Evolutionary conservation across 2,888 invertebrate genomes (phyloP).

Genomic region (Drosophila hamatofila): DNA sequence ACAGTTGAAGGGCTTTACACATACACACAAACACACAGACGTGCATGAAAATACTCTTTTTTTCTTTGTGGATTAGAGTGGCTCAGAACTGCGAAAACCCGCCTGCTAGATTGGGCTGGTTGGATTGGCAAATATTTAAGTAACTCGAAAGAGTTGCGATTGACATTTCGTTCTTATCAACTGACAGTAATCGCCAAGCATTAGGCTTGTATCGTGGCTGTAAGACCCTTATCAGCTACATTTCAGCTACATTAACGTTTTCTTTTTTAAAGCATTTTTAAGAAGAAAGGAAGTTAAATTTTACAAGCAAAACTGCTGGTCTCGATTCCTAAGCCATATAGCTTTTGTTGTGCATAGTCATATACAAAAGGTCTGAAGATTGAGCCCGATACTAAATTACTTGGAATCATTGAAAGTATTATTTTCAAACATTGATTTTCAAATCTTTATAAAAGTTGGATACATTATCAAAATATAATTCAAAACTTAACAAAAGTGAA

Average conservation of each 20-base stretch:
- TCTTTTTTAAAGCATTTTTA: not conserved
- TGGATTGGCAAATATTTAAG: conserved; percentile 35
- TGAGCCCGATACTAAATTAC: not conserved
- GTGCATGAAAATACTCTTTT: conserved; percentile 23
- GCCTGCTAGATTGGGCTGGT: not conserved
- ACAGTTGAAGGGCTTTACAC: conserved; percentile 66
- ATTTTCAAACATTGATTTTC: no score
- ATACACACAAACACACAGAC: conserved; percentile 17
- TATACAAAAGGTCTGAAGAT: not conserved
- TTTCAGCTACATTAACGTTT: conserved; percentile 16
- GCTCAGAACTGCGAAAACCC: conserved; percentile 38
- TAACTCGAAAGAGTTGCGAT: conserved; percentile 60
- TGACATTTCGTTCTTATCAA: conserved; percentile 55
- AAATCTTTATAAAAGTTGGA: not conserved
- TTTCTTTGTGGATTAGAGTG: conserved; percentile 67
- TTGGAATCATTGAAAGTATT: no score
- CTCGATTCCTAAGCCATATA: not conserved
- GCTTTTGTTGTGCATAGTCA: not conserved
- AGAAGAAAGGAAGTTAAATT: not conserved
- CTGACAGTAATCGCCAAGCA: conserved; percentile 64
- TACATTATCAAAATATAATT: not conserved
- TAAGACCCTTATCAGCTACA: conserved; percentile 46
- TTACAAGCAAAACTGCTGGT: not conserved
- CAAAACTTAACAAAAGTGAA: not conserved
- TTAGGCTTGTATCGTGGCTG: conserved; percentile 42